Percentiles rank a stretch among this genome's conserved stretches.
Conservation (phyloP, 2,797 vertebrate species). For the Siniperca obscura region DNA sequence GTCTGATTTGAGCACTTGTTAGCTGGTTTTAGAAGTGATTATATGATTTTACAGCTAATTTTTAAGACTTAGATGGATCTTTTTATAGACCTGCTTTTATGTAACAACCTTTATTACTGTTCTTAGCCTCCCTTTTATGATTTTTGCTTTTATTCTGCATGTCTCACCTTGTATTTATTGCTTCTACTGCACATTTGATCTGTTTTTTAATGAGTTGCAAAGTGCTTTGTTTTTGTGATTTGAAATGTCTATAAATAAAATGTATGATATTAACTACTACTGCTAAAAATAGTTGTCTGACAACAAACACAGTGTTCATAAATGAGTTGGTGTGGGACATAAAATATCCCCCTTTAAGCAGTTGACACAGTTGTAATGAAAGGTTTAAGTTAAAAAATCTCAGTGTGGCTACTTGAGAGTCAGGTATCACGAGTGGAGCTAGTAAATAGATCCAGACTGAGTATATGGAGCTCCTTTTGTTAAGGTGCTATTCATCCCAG, state of each 20-base stretch:
- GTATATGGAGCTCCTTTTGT: conserved; percentile 65
- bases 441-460: conserved; percentile 46
- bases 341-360: neutral
- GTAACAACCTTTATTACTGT: conserved; percentile 30
- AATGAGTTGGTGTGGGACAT: neutral
- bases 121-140: conserved; percentile 30
- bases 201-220: conserved; percentile 29
- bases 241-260: conserved; percentile 43
- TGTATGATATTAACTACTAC: neutral
- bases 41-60: conserved; percentile 17
- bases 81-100: conserved; percentile 39
- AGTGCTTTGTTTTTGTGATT: conserved; percentile 19
- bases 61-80: conserved; percentile 19
- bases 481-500: conserved; percentile 60
- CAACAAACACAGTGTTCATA: neutral
- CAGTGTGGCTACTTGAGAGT: neutral
- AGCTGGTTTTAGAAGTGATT: conserved; percentile 32
- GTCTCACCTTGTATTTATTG: conserved; percentile 17
- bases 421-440: conserved; percentile 5
- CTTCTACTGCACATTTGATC: conserved; percentile 18
- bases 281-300: conserved; percentile 24
- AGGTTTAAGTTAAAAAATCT: conserved; percentile 18
- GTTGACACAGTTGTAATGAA: neutral
- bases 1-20: conserved; percentile 32
- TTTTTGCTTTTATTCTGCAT: conserved; percentile 25